Evolutionary conservation across 2,113 vertebrate genomes (phyloP).

Genomic region (Hydrochoerus hydrochaeris): DNA sequence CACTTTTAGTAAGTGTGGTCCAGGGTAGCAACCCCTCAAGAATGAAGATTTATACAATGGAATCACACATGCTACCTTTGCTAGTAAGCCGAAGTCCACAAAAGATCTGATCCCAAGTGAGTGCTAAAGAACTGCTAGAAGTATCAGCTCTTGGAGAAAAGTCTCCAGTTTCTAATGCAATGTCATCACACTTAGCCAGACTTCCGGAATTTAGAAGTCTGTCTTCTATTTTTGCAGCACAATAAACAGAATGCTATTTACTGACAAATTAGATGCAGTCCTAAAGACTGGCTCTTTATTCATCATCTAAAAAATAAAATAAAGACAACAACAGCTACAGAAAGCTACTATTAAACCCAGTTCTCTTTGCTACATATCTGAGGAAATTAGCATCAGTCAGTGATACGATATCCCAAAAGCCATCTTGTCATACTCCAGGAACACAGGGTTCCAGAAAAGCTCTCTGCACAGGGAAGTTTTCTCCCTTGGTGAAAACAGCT

Average conservation of each 20-base stretch:
- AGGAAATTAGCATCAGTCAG: conserved; percentile 48
- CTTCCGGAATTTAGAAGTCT: not conserved
- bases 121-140: not conserved
- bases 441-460: not conserved
- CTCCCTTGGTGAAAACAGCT: conserved; percentile 55
- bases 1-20: not conserved
- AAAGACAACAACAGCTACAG: not conserved
- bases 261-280: not conserved
- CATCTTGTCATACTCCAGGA: conserved; percentile 42
- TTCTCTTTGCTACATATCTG: not conserved
- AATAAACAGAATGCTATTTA: not conserved
- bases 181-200: not conserved
- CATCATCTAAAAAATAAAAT: conserved; percentile 9
- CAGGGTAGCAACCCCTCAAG: not conserved
- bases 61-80: not conserved
- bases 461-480: conserved; percentile 14
- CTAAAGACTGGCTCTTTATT: not conserved
- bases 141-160: not conserved
- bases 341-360: not conserved
- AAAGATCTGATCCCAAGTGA: not conserved
- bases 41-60: fast-evolving
- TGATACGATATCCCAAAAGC: conserved; percentile 28
- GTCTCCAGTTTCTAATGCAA: not conserved
- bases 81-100: not conserved
- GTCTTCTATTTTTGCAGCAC: not conserved